Percentiles rank a stretch among this genome's conserved stretches.
Conservation (phyloP, 2,113 vertebrate genomes). For the Talpa occidentalis region DNA sequence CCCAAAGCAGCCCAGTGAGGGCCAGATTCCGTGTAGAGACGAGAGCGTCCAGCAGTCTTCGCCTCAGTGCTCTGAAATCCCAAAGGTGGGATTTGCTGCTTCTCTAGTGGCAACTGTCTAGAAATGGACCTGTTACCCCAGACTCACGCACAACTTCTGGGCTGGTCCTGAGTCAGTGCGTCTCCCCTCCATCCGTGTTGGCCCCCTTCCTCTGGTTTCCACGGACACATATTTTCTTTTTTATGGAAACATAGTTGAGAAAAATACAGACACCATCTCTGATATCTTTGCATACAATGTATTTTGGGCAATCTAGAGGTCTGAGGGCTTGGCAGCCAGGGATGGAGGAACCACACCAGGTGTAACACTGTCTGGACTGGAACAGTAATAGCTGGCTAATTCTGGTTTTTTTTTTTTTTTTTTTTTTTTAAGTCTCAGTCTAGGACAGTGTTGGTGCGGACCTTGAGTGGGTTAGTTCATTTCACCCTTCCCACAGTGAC, state of each 20-base stretch:
- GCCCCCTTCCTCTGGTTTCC: neutral
- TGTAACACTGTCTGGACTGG: neutral
- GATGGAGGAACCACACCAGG: neutral
- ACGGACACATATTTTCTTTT: neutral
- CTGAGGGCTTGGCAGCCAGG: neutral
- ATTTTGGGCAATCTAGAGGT: neutral
- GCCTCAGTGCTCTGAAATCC: neutral
- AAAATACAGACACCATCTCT: neutral
- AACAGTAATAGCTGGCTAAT: neutral
- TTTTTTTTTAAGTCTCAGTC: neutral
- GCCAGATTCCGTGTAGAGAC: neutral
- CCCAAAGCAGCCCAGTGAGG: neutral
- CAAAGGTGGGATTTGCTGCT: neutral
- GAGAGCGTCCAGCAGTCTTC: neutral
- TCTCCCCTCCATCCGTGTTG: neutral
- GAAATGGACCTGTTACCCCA: neutral
- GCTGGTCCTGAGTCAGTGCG: neutral
- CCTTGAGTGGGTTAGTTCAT: neutral
- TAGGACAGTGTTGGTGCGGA: neutral
- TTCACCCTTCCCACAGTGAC: neutral
- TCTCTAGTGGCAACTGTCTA: neutral
- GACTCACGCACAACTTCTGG: neutral
- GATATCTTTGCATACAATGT: neutral
- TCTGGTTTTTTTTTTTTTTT: too few species aligned
- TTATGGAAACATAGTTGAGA: conserved; percentile 6